Evolutionary conservation across 2,888 invertebrate genomes (phyloP).

Genomic region (Halictus ligatus): DNA sequence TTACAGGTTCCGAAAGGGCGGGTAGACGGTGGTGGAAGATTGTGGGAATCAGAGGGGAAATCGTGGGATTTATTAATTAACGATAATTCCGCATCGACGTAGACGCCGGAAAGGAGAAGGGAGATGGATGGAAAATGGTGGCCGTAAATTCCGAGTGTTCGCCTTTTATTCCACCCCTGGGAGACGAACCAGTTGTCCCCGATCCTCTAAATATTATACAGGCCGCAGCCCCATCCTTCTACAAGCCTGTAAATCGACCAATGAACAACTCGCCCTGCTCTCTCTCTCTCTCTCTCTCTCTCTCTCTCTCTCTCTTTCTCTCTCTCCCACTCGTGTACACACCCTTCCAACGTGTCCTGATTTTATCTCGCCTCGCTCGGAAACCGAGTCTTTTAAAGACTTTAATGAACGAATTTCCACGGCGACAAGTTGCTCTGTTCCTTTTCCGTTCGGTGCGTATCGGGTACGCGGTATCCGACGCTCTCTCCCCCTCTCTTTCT

Average conservation of each 20-base stretch:
- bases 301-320: neutral
- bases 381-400: constrained; percentile 9
- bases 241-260: neutral
- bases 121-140: neutral
- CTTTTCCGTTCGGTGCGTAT: constrained; percentile 2
- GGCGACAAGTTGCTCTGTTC: neutral
- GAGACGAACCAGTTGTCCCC: constrained; percentile 13
- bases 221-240: neutral
- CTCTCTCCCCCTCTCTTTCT: neutral
- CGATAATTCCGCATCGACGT: constrained; percentile 12
- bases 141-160: neutral
- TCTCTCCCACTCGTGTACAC: neutral
- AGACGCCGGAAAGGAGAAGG: neutral
- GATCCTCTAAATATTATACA: constrained; percentile 22
- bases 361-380: constrained; percentile 8
- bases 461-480: neutral
- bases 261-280: neutral
- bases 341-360: constrained; percentile 1
- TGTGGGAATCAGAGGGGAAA: neutral
- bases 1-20: neutral
- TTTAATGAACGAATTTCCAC: constrained; percentile 7
- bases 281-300: neutral
- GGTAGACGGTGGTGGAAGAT: neutral
- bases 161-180: constrained; percentile 21
- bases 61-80: constrained; percentile 30